Base-by-base conservation (phyloP, 2,797 vertebrate species). In the Diglossa cyanea region DNA sequence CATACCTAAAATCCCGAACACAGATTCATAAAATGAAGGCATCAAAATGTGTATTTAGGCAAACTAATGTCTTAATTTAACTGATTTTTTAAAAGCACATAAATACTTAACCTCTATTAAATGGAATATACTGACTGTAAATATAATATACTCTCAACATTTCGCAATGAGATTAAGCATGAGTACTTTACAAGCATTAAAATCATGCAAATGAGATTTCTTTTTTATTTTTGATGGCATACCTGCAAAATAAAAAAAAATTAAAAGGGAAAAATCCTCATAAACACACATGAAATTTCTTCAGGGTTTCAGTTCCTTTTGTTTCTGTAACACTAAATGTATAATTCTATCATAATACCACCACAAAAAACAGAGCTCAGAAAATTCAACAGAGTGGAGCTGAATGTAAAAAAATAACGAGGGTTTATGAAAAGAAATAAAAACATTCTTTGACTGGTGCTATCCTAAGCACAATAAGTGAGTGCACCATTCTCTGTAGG, bases 341-440 rank as follows among this genome's bases (percentile, higher is more conserved):
- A 44, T 74, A 89, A 80, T 65, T 75, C 48, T 86, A 86, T 42
- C 47, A 51, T 91, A 82, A 89, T 37, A 73, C 4, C 50, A 71
- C 70, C 86, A 78, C 60, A 65, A 45, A 78, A 71, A 93, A 81
- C 18, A 80, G 40, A 76, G 84, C 26, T 23, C 63, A 92, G 63
- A 39, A 33, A 93, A 90, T 85, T 89, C 75, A 95, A 66, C 6
- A 78, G 71, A 62, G 35, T 39, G n/a, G 48, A 94, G 75, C 13
- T 75, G 42, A 94, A 91, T 31, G 33, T 63, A 86, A 96, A 86
- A 96, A 65, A 82, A 28, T 75, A 91, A 90, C 25, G 57, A 72
- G 55, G 33, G 57, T 73, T 95, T 79, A 93, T 78, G 73, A 96
- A 90, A 87, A 76, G 17, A 94, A 44, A 57, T 40, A 25, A 93